phyloP scores from a whole-genome alignment of 2,797 vertebrate genomes.

The Carduelis carduelis region DNA sequence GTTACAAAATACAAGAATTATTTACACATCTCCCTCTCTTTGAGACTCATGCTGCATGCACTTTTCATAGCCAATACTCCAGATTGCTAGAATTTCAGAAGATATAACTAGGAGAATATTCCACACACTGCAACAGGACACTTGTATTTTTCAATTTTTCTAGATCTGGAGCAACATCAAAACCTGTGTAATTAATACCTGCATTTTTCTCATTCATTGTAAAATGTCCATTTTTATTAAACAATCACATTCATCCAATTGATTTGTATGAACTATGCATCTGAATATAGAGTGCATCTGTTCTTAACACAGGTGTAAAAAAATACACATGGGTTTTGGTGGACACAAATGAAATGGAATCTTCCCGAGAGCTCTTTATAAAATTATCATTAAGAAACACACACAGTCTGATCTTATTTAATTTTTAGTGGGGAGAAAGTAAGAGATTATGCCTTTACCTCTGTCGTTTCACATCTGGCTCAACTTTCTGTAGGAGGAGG shows the following conservation, averaged over 20 bases:
- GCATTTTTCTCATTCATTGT: not conserved
- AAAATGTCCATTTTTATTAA: not conserved
- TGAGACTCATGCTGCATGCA: not conserved
- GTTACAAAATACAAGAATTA: not conserved
- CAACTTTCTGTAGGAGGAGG: conserved; percentile 78
- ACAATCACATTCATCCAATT: not conserved
- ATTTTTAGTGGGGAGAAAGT: not conserved
- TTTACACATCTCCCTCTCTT: not conserved
- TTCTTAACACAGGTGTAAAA: not conserved
- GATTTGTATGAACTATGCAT: not conserved
- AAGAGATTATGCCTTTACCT: conserved; percentile 75
- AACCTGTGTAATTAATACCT: not conserved
- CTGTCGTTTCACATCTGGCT: conserved; percentile 83
- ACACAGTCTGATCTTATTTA: not conserved
- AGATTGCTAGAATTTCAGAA: not conserved
- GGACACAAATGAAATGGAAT: not conserved
- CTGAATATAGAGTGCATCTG: not conserved
- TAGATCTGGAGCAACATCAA: not conserved
- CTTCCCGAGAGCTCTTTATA: not conserved
- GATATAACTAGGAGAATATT: not conserved
- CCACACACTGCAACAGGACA: not conserved
- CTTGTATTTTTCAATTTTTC: not conserved
- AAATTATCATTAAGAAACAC: not conserved
- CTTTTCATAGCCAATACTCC: not conserved
- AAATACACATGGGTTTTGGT: not conserved